Percentiles rank a stretch among this genome's conserved stretches.
These are phyloP conservation scores for Henricia sp. DNA, from an alignment of 53 echinoderm and acorn worm genomes.

Conservation along the genomic window DNA sequence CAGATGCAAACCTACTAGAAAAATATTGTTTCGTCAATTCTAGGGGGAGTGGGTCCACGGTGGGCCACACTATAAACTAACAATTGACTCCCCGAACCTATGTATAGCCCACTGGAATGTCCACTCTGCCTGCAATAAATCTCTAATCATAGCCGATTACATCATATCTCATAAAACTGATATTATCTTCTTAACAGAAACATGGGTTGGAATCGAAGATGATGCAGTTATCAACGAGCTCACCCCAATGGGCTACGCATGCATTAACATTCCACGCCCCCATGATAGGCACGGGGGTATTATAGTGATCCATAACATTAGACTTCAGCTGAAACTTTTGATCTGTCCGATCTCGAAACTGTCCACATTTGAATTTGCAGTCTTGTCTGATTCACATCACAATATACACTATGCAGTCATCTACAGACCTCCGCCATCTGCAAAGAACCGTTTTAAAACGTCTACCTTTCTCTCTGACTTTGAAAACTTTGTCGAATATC, in stretches of 20 bases:
- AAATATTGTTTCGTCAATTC: too few relatives aligned
- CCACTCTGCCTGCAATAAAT: slow-evolving; percentile 15
- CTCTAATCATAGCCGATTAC: slow-evolving; percentile 12
- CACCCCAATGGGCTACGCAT: slow-evolving; percentile 23
- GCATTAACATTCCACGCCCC: slow-evolving; percentile 18
- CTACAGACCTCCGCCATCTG: slow-evolving; percentile 37
- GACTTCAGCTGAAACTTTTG: too few relatives aligned
- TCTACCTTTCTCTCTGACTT: slow-evolving; percentile 7
- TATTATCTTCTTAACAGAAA: slow-evolving; percentile 29
- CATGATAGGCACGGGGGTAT: slow-evolving; percentile 17
- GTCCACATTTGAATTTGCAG: slow-evolving; percentile 15
- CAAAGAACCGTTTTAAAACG: slow-evolving; percentile 6
- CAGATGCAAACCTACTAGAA: too few relatives aligned
- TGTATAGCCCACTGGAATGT: slow-evolving; percentile 16
- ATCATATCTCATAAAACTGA: slow-evolving; percentile 10
- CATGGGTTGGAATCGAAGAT: slow-evolving; percentile 32
- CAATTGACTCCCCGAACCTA: too few relatives aligned
- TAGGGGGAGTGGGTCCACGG: too few relatives aligned
- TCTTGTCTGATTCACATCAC: not conserved
- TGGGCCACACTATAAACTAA: too few relatives aligned
- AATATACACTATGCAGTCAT: not conserved
- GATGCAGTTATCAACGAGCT: slow-evolving; percentile 13
- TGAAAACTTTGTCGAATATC: slow-evolving; percentile 1
- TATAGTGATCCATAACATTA: not conserved
- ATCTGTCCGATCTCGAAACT: not conserved